Percentiles rank a stretch among this genome's conserved stretches.
These are phyloP conservation scores for Chionis minor DNA, from an alignment of 2,113 vertebrate species.

Conservation along the genomic window DNA sequence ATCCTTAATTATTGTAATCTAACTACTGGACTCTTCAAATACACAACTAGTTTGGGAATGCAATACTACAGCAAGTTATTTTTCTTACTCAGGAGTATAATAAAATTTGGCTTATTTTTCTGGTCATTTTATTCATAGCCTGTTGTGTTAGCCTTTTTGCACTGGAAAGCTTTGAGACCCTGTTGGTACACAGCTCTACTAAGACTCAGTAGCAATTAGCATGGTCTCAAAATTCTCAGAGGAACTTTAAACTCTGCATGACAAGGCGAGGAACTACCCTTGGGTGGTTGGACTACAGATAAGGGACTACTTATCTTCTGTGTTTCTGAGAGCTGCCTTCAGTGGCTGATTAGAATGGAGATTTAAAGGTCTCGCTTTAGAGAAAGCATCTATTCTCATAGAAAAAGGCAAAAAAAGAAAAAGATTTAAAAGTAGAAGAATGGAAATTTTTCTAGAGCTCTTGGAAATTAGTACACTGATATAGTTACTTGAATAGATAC, in stretches of 20 bases:
- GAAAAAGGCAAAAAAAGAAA: background rate
- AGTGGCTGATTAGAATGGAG: background rate
- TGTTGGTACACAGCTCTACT: background rate
- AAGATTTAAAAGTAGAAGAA: background rate
- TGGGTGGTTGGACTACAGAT: background rate
- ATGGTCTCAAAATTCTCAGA: background rate
- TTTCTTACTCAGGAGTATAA: background rate
- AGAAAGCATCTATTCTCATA: background rate
- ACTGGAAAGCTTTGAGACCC: background rate
- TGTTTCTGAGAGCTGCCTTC: background rate
- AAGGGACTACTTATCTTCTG: background rate
- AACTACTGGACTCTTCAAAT: background rate
- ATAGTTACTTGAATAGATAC: background rate
- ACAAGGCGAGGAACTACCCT: background rate
- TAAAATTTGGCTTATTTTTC: background rate
- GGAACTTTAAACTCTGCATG: background rate
- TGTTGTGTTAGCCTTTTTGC: background rate
- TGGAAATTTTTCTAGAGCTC: background rate
- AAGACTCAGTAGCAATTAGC: background rate
- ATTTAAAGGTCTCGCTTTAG: background rate
- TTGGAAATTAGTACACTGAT: background rate
- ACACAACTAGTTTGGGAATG: background rate
- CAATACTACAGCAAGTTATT: background rate
- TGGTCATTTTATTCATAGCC: background rate
- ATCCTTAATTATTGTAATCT: background rate